These are phyloP conservation scores for Caenorhabditis imperialis DNA, from an alignment of 2,888 invertebrate genomes.

Conservation along the genomic window DNA sequence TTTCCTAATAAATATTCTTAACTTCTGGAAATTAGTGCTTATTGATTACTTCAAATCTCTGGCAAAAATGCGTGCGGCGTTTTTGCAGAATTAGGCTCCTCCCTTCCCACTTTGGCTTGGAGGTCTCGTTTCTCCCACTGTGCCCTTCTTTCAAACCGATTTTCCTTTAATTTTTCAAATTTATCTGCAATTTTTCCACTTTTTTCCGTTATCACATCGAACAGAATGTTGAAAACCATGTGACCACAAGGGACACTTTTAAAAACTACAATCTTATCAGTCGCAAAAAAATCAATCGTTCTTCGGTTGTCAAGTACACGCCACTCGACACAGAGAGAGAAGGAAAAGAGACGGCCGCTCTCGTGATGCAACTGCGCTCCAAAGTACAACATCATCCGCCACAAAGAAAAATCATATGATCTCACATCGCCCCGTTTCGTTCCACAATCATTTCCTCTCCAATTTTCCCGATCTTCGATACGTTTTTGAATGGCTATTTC, in stretches of 20 bases:
- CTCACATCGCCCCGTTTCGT: conserved; percentile 2
- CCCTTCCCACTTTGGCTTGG: too few species aligned
- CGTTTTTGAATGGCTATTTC: background rate
- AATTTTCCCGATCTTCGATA: background rate
- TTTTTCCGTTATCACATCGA: too few species aligned
- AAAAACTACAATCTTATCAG: too few species aligned
- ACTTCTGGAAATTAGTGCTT: too few species aligned
- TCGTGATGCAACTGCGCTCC: conserved; percentile 47
- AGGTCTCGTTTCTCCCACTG: conserved; percentile 3
- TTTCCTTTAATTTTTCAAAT: conserved; percentile 1
- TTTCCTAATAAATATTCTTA: too few species aligned
- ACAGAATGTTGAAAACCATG: too few species aligned
- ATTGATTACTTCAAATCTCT: too few species aligned
- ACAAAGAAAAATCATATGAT: conserved; percentile 47
- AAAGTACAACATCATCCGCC: conserved; percentile 38
- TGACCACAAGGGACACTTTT: too few species aligned
- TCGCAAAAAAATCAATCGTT: conserved; percentile 37
- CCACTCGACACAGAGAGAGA: conserved; percentile 13
- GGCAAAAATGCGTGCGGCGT: too few species aligned
- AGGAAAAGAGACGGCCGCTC: conserved; percentile 7
- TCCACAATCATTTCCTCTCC: background rate
- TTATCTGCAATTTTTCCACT: too few species aligned
- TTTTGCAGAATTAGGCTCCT: too few species aligned
- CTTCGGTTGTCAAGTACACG: conserved; percentile 26
- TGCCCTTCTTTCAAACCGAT: background rate